Percentiles rank a stretch among this genome's conserved stretches.
phyloP scores from a whole-genome alignment of 2,797 vertebrate genomes.

The Danio kyathit region DNA sequence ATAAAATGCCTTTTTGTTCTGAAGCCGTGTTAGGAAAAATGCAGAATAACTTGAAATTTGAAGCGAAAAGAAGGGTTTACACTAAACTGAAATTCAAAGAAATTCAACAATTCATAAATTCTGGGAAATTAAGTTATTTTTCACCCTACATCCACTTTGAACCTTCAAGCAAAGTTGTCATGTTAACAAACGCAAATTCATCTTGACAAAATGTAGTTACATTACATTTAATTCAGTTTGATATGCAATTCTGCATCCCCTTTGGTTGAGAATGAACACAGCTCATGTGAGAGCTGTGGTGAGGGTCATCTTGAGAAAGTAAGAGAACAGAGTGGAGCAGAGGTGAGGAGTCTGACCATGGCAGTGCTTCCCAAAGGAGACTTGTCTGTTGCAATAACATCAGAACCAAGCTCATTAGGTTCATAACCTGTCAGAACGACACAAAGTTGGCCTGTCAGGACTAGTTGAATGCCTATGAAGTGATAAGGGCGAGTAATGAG shows the following conservation, averaged over 20 bases:
- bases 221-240: neutral
- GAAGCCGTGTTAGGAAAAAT: neutral
- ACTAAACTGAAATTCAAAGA: neutral
- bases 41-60: neutral
- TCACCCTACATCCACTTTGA: too few species aligned
- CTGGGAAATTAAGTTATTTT: neutral
- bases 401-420: slow-evolving; percentile 83
- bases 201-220: neutral
- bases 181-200: neutral
- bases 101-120: neutral
- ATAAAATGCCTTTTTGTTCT: neutral
- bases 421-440: slow-evolving; percentile 82
- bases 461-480: slow-evolving; percentile 74
- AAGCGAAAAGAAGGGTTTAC: neutral
- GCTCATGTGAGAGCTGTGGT: neutral
- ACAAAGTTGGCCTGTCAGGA: slow-evolving; percentile 78
- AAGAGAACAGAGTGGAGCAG: slow-evolving; percentile 41
- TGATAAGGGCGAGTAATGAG: slow-evolving; percentile 83
- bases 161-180: neutral
- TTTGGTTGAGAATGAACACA: neutral
- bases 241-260: neutral
- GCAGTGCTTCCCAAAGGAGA: slow-evolving; percentile 73
- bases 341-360: slow-evolving; percentile 74
- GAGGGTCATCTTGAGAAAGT: slow-evolving; percentile 27
- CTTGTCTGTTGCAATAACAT: slow-evolving; percentile 81